These are phyloP conservation scores for Pachycephus smyrnensis DNA, from an alignment of 2,888 invertebrate species.

Conservation along the genomic window DNA sequence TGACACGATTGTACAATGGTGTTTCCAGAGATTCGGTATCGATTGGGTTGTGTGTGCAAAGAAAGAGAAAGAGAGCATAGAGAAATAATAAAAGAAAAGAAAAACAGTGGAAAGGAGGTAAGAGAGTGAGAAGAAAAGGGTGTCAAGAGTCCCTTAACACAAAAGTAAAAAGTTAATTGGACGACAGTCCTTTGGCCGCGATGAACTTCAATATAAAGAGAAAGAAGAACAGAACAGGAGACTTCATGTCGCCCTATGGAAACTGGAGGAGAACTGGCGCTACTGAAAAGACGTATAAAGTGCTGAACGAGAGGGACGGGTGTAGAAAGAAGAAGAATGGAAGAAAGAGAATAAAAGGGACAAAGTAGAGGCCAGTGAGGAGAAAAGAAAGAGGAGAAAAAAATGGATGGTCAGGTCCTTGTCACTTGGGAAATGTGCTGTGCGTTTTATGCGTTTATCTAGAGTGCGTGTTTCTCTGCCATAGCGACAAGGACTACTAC, in stretches of 20 bases:
- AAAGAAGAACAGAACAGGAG: not conserved
- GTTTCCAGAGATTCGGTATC: not conserved
- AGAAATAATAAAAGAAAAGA: not conserved
- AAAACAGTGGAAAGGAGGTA: not conserved
- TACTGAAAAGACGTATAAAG: not conserved
- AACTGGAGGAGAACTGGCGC: not conserved
- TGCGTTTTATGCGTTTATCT: not conserved
- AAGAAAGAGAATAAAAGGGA: not conserved
- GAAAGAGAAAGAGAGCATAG: too few species aligned
- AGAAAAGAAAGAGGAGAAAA: not conserved
- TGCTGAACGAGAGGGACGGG: not conserved
- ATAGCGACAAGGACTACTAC: not conserved
- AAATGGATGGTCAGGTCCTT: not conserved
- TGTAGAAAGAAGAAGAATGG: not conserved
- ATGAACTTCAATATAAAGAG: not conserved
- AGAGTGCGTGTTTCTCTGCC: conserved; percentile 12
- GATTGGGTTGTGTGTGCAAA: not conserved
- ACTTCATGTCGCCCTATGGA: not conserved
- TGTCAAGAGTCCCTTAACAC: not conserved
- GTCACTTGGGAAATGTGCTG: not conserved
- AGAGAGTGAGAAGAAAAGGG: not conserved
- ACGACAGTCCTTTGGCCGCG: not conserved
- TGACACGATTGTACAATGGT: not conserved
- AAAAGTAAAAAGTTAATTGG: not conserved
- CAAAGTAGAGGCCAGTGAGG: not conserved